Evolutionary conservation across 1,140 invertebrate species (phyloP), one percentile per base, ranked within the genome.

Genomic region (Trachymyrmex cornetzi): DNA sequence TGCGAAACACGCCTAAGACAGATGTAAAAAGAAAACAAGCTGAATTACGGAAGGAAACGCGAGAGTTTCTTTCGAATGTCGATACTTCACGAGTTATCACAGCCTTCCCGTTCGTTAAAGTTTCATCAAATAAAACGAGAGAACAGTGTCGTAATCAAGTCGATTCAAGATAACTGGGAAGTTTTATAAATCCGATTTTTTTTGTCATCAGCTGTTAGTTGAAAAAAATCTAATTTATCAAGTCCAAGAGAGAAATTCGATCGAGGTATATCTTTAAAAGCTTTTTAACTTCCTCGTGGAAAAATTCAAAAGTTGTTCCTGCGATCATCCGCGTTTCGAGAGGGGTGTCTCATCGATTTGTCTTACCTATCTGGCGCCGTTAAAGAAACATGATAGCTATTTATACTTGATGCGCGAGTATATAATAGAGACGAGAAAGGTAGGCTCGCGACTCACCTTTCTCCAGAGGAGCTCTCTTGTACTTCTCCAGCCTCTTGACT

Each of bases 401-500:
- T 57, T 48, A 55, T 48, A 61, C 53, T 82, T 44, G 79, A 81
- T n/a, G 53, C 34, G 14, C 34, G 67, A 59, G 12, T 34, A 19
- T 34, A 19, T 1, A 57, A 7, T 44, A 77, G 27, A 63, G 12
- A 63, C 19, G 22, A 16, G 48, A 53, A 6, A 50, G 69, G 11
- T 2, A 81, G 22, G 30, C 48, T 72, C 24, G 69, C 24, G 69
- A 87, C 93, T 94, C 96, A 99, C 98, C 98, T 97, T 98, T 98
- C 94, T 98, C 98, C 59, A 98, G 96, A 27, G 98, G 98, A 77
- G 98, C 98, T 94, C 98, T 98, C 95, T 99, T 99, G 95, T 99
- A 99, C 95, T 99, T 99, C 96, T 99, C 98, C 90, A 99, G 96
- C 94, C 99, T 97, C 96, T 99, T 99, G 89, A 99, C 98, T 63